A percentile compares a stretch with the other conserved stretches of the same genome.
phyloP scores from a whole-genome alignment of 2,113 vertebrate species.

The Gallinago undulata region DNA sequence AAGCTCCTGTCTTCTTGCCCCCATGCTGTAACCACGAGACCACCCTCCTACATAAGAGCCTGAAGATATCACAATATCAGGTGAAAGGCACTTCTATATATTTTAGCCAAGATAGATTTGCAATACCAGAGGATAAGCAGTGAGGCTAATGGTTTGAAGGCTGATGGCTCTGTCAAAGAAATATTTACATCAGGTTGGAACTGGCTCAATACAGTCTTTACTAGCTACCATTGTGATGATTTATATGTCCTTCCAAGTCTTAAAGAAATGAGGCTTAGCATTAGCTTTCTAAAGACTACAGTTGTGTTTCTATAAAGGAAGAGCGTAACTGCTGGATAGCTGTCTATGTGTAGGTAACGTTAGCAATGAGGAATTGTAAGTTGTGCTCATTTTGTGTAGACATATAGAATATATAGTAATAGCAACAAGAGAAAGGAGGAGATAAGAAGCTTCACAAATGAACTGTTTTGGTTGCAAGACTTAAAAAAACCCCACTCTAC shows the following conservation, averaged over 20 bases:
- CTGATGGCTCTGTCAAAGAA: neutral
- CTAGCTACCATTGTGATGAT: neutral
- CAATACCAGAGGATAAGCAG: neutral
- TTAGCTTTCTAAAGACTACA: neutral
- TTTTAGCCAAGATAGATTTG: neutral
- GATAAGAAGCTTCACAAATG: neutral
- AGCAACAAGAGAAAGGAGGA: neutral
- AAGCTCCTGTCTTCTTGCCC: neutral
- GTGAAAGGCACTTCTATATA: neutral
- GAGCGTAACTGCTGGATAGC: neutral
- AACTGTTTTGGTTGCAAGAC: neutral
- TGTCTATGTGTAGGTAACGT: neutral
- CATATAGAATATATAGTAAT: neutral
- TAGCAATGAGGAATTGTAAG: neutral
- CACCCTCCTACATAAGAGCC: neutral
- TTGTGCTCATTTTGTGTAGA: neutral
- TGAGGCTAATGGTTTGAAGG: neutral
- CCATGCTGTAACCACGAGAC: neutral
- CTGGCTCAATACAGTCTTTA: neutral
- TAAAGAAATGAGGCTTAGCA: neutral
- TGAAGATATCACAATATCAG: neutral
- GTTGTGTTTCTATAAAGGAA: neutral
- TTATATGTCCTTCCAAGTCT: neutral
- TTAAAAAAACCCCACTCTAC: neutral
- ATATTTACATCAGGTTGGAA: neutral